Evolutionary conservation across 2,888 invertebrate genomes (phyloP), one percentile per base, ranked within the genome.

Genomic region (Euplexia lucipara): DNA sequence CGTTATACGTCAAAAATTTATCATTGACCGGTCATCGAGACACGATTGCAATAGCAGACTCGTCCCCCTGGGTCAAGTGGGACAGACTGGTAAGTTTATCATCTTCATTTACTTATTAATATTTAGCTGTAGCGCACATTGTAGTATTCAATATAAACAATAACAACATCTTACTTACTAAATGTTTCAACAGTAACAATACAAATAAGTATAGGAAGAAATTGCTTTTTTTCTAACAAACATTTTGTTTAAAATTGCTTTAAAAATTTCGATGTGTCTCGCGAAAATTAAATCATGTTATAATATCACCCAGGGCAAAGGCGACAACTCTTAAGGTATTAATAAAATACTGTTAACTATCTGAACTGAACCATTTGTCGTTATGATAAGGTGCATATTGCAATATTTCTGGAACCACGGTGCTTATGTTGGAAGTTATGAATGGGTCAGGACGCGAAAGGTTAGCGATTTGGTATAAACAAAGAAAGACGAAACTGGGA

Each of bases 341-440:
- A 83, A 84, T 86, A 83, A 81, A 82, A 84, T 60, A 22, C n/a
- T 26, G 45, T 41, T 75, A 75, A 78, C 82, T 70, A 75, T 39
- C 68, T 45, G 79, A 83, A 83, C 62, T 75, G 77, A 37, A 83
- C 86, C 78, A 71, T 77, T 77, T 81, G 60, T 18, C 70, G 56
- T 73, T 70, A 79, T 69, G 72, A 81, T 83, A 88, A 84, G 85
- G 83, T 80, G 81, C 85, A 86, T 82, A 84, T 87, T 89, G 83
- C 87, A 81, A 84, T 83, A 83, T 79, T 83, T 81, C 67, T 69
- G 67, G 47, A 60, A 48, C 60, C 37, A 56, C 73, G 71, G 64
- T 61, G 64, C 65, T 76, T 71, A 78, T 78, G 82, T 79, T 70
- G 65, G 60, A 60, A 62, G 65, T 74, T 66, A 64, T 58, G 62